Conservation (phyloP, 2,113 vertebrate species). For the Barnardius zonarius region DNA sequence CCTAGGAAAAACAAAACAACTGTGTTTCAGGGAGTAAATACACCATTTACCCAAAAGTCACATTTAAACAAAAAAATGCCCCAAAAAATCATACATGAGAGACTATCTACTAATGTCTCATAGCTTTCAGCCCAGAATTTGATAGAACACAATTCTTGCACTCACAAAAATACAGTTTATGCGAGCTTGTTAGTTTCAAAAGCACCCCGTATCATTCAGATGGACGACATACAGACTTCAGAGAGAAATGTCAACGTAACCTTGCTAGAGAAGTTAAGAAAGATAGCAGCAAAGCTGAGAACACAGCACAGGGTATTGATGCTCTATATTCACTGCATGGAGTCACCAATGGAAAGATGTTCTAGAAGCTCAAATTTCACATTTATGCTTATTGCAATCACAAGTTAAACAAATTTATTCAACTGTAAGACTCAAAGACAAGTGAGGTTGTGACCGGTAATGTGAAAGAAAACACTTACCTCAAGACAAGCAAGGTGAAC, state of each 20-base stretch:
- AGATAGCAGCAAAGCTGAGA: neutral
- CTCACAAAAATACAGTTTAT: neutral
- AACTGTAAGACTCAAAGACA: neutral
- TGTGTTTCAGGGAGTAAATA: neutral
- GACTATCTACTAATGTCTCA: neutral
- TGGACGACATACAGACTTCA: neutral
- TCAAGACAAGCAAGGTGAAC: slow-evolving; percentile 95
- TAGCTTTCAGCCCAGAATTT: neutral
- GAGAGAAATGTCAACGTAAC: neutral
- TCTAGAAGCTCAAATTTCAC: neutral
- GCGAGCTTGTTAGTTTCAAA: neutral
- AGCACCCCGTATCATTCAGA: neutral
- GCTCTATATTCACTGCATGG: neutral
- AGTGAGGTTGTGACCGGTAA: neutral
- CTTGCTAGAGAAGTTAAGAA: neutral
- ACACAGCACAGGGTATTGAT: neutral
- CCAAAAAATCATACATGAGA: neutral
- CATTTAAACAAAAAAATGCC: neutral
- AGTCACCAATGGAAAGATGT: neutral
- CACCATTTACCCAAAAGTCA: neutral
- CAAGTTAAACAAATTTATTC: neutral
- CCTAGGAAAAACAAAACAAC: slow-evolving; percentile 71
- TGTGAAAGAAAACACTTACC: slow-evolving; percentile 72
- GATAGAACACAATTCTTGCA: neutral
- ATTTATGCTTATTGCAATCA: neutral